phyloP scores from a whole-genome alignment of 2,113 vertebrate species.

The Neogobius melanostomus region DNA sequence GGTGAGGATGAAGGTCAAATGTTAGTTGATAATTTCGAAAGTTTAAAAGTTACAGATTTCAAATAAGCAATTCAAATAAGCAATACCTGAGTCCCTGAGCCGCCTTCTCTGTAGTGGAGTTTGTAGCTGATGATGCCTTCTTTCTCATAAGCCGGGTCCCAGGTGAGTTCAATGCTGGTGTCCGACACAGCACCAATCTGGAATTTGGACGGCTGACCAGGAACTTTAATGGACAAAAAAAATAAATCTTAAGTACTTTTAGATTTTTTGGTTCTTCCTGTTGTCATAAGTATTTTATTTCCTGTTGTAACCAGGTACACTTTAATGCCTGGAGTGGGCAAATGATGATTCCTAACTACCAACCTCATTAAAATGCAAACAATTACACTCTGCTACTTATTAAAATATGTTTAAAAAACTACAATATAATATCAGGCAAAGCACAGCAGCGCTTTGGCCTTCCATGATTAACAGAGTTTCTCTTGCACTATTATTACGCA shows the following conservation, averaged over 20 bases:
- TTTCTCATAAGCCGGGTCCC: slow-evolving; percentile 89
- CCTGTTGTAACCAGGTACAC: no score
- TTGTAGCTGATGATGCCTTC: slow-evolving; percentile 93
- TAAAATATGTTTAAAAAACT: neutral
- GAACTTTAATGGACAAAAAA: slow-evolving; percentile 77
- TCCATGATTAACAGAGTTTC: neutral
- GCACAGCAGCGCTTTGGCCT: neutral
- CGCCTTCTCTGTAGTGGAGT: slow-evolving; percentile 85
- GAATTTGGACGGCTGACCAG: slow-evolving; percentile 94
- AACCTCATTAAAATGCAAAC: no score
- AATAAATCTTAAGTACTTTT: neutral
- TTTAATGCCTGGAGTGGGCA: no score
- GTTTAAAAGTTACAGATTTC: neutral
- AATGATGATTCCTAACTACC: no score
- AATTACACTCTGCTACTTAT: no score
- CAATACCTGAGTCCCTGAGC: slow-evolving; percentile 81
- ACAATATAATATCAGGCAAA: neutral
- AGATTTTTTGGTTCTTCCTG: no score
- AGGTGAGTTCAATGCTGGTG: slow-evolving; percentile 88
- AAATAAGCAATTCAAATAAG: neutral
- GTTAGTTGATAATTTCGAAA: neutral
- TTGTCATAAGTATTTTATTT: no score
- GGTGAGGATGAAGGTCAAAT: slow-evolving; percentile 12
- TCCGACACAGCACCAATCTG: slow-evolving; percentile 90
- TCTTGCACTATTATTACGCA: neutral